Evolutionary conservation across 2,888 invertebrate species (phyloP), one percentile per base, ranked within the genome.

Genomic region (Schrankia costaestrigalis): DNA sequence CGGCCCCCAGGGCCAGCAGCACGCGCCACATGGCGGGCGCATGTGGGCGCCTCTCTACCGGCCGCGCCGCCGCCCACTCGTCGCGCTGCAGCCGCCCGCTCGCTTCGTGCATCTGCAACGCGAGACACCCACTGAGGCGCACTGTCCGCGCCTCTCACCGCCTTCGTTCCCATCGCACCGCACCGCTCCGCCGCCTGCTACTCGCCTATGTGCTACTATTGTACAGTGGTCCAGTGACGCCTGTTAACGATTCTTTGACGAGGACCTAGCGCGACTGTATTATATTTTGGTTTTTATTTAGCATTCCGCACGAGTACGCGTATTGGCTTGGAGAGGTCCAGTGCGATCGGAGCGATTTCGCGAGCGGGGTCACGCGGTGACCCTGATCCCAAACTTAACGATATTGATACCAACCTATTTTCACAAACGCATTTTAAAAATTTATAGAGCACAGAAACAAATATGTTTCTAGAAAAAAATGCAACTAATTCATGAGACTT

Each of bases 1-100:
- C 78, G 75, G 85, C 84, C 80, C 78, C 81, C 75, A 89, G 83
- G 81, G 88, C 88, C 88, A 90, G 83, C 78, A 89, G 84, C 79
- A 88, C 84, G 83, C 86, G 83, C 87, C 86, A 86, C 87, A 86
- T 85, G 77, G 73, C 79, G 78, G 69, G 78, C 75, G 82, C 85
- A 85, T 84, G 84, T 80, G 85, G 79, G 76, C 79, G 78, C 72
- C 69, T 71, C 65, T 65, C 71, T 84, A 83, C 75, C 83, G 85
- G 78, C 68, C 73, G 68, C 72, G 63, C 72, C 70, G 66, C 61
- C 71, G 71, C 70, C 72, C 78, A 71, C 71, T 67, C 70, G 71
- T 69, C 56, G 64, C 63, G 62, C 71, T 71, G 66, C 62, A 51
- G 62, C 72, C 69, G 64, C 75, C 72, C 75, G 72, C 72, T 62